Percentiles rank a stretch among this genome's conserved stretches.
Evolutionary conservation across 2,113 vertebrate genomes (phyloP).

Genomic region (Ptyas mucosa): DNA sequence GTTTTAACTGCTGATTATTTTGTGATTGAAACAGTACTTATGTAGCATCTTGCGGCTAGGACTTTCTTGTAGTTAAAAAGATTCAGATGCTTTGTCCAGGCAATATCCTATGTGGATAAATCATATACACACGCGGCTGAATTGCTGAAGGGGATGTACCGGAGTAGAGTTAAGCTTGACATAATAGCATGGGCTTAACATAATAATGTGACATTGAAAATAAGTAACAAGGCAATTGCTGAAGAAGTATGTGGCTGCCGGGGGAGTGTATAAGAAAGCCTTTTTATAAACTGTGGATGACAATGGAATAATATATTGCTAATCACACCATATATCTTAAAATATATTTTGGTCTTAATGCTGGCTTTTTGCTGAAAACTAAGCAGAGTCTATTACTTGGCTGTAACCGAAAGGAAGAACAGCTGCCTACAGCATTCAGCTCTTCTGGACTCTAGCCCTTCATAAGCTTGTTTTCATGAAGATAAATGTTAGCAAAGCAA

Average conservation of each 20-base stretch:
- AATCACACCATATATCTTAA: background rate
- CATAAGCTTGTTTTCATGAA: background rate
- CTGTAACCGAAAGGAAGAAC: background rate
- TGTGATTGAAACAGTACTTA: background rate
- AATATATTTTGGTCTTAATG: background rate
- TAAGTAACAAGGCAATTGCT: background rate
- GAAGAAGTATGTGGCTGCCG: background rate
- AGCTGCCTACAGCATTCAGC: background rate
- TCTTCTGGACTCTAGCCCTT: conserved; percentile 3
- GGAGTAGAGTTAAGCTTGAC: background rate
- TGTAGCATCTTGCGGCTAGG: background rate
- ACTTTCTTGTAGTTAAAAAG: background rate
- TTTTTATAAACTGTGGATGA: background rate
- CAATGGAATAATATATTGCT: background rate
- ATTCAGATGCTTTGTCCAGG: background rate
- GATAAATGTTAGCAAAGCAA: background rate
- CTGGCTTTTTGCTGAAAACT: background rate
- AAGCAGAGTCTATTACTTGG: background rate
- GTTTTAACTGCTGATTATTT: background rate
- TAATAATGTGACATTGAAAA: background rate
- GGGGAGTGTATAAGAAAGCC: background rate
- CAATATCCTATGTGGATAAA: background rate
- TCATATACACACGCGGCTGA: background rate
- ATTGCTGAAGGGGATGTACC: background rate
- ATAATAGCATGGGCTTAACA: background rate